phyloP scores from a whole-genome alignment of 2,888 invertebrate genomes.

The Dryocosmus kuriphilus region DNA sequence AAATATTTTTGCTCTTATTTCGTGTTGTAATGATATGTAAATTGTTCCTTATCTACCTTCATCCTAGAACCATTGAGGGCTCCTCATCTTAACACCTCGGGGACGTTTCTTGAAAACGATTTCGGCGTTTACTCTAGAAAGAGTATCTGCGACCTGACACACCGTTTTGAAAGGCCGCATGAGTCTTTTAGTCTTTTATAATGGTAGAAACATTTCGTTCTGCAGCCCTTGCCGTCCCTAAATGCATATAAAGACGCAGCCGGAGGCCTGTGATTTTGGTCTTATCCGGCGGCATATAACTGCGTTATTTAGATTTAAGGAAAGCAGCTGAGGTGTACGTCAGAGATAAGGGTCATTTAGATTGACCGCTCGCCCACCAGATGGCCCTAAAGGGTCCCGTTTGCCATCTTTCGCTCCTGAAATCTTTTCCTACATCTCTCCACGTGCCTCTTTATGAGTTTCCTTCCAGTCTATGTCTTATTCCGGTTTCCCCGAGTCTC shows the following conservation, averaged over 20 bases:
- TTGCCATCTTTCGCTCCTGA: slow-evolving; percentile 70
- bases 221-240: slow-evolving; percentile 5
- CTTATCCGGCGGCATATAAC: slow-evolving; percentile 53
- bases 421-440: slow-evolving; percentile 70
- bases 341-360: slow-evolving; percentile 75
- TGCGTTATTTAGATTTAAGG: slow-evolving; percentile 71
- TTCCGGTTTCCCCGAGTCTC: slow-evolving; percentile 23
- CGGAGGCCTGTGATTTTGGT: slow-evolving; percentile 45
- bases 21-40: slow-evolving; percentile 19
- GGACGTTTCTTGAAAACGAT: slow-evolving; percentile 28
- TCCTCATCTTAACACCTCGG: slow-evolving; percentile 15
- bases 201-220: slow-evolving; percentile 29
- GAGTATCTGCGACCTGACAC: background rate
- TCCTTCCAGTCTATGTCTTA: slow-evolving; percentile 54
- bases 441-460: slow-evolving; percentile 55
- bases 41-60: slow-evolving; percentile 31
- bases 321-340: slow-evolving; percentile 56
- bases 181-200: slow-evolving; percentile 24
- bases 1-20: slow-evolving; percentile 3
- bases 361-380: slow-evolving; percentile 75
- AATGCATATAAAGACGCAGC: slow-evolving; percentile 41
- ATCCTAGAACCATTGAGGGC: slow-evolving; percentile 20
- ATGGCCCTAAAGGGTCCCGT: slow-evolving; percentile 75
- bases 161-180: slow-evolving; percentile 18
- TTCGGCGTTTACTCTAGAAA: background rate